Conservation (phyloP, 2,888 invertebrate species). For the Ashinkailepas kermadecensis region DNA sequence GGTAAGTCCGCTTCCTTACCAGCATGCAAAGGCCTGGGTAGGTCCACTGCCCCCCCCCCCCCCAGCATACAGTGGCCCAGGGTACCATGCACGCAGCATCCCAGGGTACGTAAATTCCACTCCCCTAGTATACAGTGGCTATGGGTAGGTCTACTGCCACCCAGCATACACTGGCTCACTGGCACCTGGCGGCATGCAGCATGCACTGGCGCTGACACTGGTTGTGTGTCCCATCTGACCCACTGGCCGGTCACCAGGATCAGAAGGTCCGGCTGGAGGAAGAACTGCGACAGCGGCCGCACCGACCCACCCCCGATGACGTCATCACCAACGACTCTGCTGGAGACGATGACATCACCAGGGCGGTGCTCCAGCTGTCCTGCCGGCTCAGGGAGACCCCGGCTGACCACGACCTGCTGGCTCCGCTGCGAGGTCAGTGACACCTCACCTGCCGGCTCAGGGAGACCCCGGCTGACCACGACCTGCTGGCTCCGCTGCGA, state of each 20-base stretch:
- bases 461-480: not conserved
- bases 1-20: no score
- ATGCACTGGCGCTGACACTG: no score
- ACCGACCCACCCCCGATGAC: not conserved
- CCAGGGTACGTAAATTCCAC: no score
- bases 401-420: not conserved
- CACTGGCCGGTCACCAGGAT: not conserved
- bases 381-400: not conserved
- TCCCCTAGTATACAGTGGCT: no score
- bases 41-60: no score
- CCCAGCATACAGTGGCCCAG: no score
- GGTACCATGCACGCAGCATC: no score
- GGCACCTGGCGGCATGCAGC: no score
- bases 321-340: not conserved
- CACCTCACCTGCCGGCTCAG: not conserved
- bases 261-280: conserved; percentile 6
- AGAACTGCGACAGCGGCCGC: not conserved
- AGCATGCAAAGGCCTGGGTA: no score
- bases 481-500: not conserved
- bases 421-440: not conserved
- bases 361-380: not conserved
- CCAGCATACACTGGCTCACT: no score
- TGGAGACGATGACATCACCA: not conserved
- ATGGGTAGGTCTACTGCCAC: no score
- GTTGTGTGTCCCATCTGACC: no score